Conservation (phyloP, 2,113 vertebrate species). For the Antechinus flavipes region DNA sequence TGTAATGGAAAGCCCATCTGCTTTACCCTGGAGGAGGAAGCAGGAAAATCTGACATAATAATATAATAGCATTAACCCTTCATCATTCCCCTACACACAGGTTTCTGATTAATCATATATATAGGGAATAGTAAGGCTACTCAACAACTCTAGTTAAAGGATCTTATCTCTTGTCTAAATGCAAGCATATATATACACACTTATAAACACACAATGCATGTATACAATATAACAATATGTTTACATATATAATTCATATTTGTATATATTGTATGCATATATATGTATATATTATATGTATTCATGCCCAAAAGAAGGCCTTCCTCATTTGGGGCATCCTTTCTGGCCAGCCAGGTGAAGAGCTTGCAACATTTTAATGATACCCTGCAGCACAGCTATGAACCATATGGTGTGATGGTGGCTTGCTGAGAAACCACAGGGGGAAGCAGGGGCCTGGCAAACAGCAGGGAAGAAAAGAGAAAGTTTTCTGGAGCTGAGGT, state of each 20-base stretch:
- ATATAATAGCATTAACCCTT: background rate
- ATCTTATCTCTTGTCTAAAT: background rate
- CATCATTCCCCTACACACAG: background rate
- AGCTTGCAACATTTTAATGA: background rate
- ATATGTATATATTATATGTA: background rate
- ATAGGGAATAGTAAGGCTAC: slow-evolving; percentile 17
- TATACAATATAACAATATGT: background rate
- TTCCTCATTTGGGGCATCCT: background rate
- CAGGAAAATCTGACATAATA: background rate
- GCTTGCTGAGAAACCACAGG: background rate
- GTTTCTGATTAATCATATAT: background rate
- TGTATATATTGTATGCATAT: background rate
- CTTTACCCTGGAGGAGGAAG: background rate
- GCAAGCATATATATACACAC: background rate
- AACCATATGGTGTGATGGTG: slow-evolving; percentile 46
- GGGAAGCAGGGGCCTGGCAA: background rate
- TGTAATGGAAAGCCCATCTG: background rate
- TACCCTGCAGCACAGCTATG: background rate
- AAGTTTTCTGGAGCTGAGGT: background rate
- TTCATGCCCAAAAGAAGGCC: background rate
- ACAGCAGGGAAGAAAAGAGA: background rate
- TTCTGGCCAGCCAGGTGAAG: slow-evolving; percentile 15
- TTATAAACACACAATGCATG: background rate
- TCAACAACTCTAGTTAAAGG: slow-evolving; percentile 1
- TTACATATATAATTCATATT: background rate